Evolutionary conservation across 2,797 vertebrate species (phyloP).

Genomic region (Hydrolagus colliei): DNA sequence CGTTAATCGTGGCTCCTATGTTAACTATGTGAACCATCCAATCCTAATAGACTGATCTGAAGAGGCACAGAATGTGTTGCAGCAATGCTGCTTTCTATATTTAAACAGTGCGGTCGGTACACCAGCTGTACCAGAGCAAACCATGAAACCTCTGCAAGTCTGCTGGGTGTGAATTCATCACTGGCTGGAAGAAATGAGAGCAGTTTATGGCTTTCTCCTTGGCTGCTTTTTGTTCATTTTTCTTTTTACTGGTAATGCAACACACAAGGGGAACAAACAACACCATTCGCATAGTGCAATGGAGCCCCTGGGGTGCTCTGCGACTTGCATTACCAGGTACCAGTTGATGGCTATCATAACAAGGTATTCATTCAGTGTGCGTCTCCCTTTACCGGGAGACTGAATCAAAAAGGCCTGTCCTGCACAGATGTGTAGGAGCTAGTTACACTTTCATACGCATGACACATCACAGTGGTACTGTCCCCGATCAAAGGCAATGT

Average conservation of each 20-base stretch:
- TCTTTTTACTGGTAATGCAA: conserved; percentile 14
- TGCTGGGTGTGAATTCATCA: conserved; percentile 31
- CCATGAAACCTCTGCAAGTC: conserved; percentile 15
- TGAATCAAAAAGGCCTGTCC: conserved; percentile 13
- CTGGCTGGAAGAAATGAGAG: conserved; percentile 26
- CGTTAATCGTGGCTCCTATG: no score
- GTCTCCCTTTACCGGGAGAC: conserved; percentile 12
- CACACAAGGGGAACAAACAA: background rate
- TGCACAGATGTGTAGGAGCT: background rate
- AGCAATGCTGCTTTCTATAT: conserved; percentile 7
- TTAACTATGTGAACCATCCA: no score
- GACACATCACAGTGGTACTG: background rate
- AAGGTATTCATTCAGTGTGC: background rate
- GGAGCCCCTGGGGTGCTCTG: background rate
- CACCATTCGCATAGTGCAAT: background rate
- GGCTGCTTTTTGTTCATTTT: conserved; percentile 28
- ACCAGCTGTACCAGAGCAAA: conserved; percentile 16
- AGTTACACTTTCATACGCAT: background rate
- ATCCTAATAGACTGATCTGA: no score
- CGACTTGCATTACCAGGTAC: background rate
- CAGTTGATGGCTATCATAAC: conserved; percentile 6
- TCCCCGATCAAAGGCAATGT: conserved; percentile 27
- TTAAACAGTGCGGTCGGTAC: conserved; percentile 14
- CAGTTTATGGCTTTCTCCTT: conserved; percentile 31
- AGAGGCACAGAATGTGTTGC: background rate